phyloP scores from a whole-genome alignment of 2,113 vertebrate genomes.

The Xiphophorus hellerii region DNA sequence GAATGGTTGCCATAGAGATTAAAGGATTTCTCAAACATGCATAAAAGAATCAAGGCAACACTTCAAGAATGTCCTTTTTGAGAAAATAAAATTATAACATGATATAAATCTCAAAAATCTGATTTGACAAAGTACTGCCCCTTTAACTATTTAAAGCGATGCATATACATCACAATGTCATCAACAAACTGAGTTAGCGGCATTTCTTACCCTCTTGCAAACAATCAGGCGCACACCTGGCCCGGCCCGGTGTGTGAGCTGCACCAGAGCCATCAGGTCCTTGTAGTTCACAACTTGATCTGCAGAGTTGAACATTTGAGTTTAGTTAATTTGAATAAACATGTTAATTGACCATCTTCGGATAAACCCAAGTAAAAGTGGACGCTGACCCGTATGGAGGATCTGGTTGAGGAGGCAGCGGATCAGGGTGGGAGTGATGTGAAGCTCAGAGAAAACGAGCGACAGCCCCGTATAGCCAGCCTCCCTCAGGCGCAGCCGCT shows the following conservation, averaged over 20 bases:
- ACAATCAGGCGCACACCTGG: conserved; percentile 87
- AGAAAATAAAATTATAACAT: no score
- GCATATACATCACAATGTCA: no score
- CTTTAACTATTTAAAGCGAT: no score
- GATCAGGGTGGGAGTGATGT: conserved; percentile 85
- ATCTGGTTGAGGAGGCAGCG: conserved; percentile 93
- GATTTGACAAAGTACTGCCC: no score
- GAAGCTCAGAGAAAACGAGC: conserved; percentile 88
- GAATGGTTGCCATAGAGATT: no score
- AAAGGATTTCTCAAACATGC: no score
- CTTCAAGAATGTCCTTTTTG: no score
- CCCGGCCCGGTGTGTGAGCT: conserved; percentile 88
- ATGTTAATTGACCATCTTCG: neutral
- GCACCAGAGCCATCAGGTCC: conserved; percentile 91
- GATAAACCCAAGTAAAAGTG: neutral
- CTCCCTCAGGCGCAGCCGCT: conserved; percentile 90
- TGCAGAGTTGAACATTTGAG: conserved; percentile 52
- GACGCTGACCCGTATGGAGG: conserved; percentile 86
- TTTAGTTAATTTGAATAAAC: neutral
- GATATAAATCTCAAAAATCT: no score
- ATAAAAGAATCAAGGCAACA: no score
- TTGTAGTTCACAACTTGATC: conserved; percentile 92
- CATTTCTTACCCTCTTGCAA: conserved; percentile 90
- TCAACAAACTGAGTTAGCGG: no score
- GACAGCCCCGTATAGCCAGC: conserved; percentile 92